These are phyloP conservation scores for Megaptera novaeangliae DNA, from an alignment of 2,113 vertebrate genomes.

Conservation along the genomic window DNA sequence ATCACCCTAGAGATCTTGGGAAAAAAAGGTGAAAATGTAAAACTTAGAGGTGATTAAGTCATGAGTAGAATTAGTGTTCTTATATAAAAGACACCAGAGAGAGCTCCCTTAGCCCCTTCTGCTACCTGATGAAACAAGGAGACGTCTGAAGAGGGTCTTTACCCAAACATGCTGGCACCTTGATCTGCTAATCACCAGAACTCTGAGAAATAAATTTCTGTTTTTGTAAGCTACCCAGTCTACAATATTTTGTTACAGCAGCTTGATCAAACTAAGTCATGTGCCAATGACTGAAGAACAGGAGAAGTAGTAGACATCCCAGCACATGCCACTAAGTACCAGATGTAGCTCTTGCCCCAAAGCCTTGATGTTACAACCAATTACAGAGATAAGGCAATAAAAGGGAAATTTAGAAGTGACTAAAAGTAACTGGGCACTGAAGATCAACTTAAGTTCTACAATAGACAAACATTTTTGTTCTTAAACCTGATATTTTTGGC, in stretches of 20 bases:
- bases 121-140: neutral
- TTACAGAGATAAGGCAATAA: neutral
- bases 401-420: neutral
- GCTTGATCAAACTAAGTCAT: neutral
- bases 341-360: rapidly evolving
- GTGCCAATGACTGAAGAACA: neutral
- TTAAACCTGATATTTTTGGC: neutral
- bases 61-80: neutral
- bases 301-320: neutral
- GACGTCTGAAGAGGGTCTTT: neutral
- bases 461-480: neutral
- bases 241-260: neutral
- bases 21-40: neutral
- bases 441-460: neutral
- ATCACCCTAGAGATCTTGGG: neutral
- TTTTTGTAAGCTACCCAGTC: neutral
- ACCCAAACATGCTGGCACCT: rapidly evolving
- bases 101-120: neutral
- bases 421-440: neutral
- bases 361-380: neutral
- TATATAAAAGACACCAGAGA: too few relatives aligned
- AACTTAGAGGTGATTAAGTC: neutral
- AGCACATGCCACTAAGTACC: too few relatives aligned
- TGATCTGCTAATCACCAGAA: too few relatives aligned
- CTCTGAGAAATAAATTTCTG: neutral